A percentile compares a stretch with the other conserved stretches of the same genome.
Evolutionary conservation across 2,797 vertebrate genomes (phyloP).

Genomic region (Leptatherina wallacei): DNA sequence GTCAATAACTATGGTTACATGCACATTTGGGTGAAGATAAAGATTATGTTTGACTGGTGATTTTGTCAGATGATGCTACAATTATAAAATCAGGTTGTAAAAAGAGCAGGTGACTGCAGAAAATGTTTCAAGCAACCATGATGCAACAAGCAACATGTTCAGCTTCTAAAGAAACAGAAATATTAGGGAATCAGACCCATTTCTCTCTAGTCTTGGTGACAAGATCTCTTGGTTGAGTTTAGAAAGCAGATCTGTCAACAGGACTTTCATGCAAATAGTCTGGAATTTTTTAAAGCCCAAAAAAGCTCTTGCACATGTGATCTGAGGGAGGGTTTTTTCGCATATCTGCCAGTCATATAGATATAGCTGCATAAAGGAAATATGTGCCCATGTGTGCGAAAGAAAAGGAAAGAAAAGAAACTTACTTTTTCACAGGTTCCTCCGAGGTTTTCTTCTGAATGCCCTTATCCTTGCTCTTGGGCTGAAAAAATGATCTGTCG

Average conservation of each 20-base stretch:
- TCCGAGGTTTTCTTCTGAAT: constrained; percentile 60
- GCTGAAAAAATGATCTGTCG: constrained; percentile 83
- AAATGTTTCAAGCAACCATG: too few species aligned
- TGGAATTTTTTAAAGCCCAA: background rate
- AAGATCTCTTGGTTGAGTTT: too few species aligned
- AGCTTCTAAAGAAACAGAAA: too few species aligned
- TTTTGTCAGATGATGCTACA: too few species aligned
- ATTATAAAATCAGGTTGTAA: background rate
- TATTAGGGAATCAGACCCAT: too few species aligned
- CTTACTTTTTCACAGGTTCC: constrained; percentile 77
- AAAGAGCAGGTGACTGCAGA: too few species aligned
- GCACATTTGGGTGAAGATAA: too few species aligned
- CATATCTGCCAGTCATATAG: background rate
- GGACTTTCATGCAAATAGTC: background rate
- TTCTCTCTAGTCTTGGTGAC: background rate
- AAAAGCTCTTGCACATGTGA: background rate
- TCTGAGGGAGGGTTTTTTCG: background rate
- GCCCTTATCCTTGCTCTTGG: constrained; percentile 71
- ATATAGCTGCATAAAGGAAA: background rate
- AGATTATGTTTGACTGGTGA: too few species aligned
- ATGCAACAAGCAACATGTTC: too few species aligned
- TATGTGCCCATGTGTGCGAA: too few species aligned
- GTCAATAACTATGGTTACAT: background rate
- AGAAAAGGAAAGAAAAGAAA: background rate
- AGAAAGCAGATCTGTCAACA: background rate